Percentiles rank a stretch among this genome's conserved stretches.
Conservation (phyloP, 2,888 invertebrate genomes). For the Megaustenia siamemsis region DNA sequence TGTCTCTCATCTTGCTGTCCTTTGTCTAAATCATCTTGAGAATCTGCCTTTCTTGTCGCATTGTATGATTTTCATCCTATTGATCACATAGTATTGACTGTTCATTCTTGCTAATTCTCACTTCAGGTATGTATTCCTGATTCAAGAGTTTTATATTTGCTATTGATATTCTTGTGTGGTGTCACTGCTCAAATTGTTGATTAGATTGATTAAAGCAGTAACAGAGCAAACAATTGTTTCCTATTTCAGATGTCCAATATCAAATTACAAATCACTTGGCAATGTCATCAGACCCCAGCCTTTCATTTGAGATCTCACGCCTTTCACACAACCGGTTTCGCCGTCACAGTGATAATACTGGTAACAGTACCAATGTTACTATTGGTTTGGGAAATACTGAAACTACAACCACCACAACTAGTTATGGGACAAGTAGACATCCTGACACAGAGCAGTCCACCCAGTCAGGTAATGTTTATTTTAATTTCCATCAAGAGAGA, state of each 20-base stretch:
- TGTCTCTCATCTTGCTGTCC: no score
- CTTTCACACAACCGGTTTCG: background rate
- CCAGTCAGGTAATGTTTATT: constrained; percentile 3
- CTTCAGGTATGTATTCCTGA: no score
- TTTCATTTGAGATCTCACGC: background rate
- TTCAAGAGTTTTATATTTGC: no score
- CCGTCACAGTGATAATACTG: constrained; percentile 1
- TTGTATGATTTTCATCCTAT: no score
- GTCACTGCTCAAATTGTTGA: no score
- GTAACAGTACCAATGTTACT: background rate
- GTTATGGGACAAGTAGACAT: background rate
- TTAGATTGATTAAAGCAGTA: no score
- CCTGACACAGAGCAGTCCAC: constrained; percentile 11
- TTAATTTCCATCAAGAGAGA: background rate
- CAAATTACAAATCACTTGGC: background rate
- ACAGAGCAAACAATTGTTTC: no score
- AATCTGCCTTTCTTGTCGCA: no score
- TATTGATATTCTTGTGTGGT: no score
- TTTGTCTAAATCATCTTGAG: no score
- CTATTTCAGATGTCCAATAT: constrained; percentile 15
- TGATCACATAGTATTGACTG: no score
- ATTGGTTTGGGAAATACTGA: background rate
- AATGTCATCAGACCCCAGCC: constrained; percentile 5
- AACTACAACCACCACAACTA: background rate
- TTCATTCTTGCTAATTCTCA: no score